phyloP scores from a whole-genome alignment of 2,888 invertebrate species.

The Incurvaria masculella region DNA sequence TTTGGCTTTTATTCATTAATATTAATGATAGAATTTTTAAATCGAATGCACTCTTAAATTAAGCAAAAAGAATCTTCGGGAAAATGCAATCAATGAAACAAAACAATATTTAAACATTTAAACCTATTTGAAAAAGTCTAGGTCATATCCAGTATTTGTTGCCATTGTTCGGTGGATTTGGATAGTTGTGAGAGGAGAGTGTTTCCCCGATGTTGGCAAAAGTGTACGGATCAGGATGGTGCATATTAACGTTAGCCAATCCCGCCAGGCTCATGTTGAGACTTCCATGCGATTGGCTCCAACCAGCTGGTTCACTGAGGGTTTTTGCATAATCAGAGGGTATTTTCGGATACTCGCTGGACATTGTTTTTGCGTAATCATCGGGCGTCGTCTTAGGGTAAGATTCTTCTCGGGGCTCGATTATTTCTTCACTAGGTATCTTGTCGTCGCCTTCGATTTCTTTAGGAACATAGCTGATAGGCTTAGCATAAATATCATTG shows the following conservation, averaged over 20 bases:
- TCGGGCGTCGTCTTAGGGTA: conserved; percentile 37
- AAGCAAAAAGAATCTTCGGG: too few species aligned
- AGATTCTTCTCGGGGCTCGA: conserved; percentile 41
- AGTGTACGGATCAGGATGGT: conserved; percentile 50
- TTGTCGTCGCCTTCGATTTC: conserved; percentile 39
- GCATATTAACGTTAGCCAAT: conserved; percentile 47
- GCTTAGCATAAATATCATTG: conserved; percentile 42
- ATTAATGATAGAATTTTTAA: too few species aligned
- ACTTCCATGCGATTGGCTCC: conserved; percentile 50
- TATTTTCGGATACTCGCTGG: conserved; percentile 56
- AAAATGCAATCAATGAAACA: too few species aligned
- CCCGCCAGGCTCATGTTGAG: conserved; percentile 49
- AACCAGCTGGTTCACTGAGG: conserved; percentile 46
- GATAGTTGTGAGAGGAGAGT: conserved; percentile 44
- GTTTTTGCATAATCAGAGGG: conserved; percentile 51
- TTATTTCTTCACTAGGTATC: conserved; percentile 36
- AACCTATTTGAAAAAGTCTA: conserved; percentile 1
- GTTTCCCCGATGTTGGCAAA: conserved; percentile 47
- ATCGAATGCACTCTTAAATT: too few species aligned
- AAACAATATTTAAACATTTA: not conserved
- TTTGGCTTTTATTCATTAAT: too few species aligned
- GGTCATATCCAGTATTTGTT: conserved; percentile 55
- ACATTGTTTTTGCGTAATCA: conserved; percentile 37
- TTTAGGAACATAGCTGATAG: conserved; percentile 46
- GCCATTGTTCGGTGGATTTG: conserved; percentile 39